These are phyloP conservation scores for Procavia capensis DNA, from an alignment of 2,113 vertebrate species.

Conservation along the genomic window DNA sequence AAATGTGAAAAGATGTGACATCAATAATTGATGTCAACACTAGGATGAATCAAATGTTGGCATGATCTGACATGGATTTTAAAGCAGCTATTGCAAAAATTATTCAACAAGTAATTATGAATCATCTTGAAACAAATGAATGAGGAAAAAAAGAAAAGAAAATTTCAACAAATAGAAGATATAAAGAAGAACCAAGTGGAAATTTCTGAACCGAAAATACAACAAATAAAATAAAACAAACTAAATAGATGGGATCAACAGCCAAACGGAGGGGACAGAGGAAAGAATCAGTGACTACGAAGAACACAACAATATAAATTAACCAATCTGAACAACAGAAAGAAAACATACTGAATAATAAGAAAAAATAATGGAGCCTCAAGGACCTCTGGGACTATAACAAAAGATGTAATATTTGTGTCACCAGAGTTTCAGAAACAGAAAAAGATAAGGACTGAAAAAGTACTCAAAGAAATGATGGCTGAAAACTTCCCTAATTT, in stretches of 20 bases:
- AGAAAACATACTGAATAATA: background rate
- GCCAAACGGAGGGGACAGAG: background rate
- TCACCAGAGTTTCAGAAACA: background rate
- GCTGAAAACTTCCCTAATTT: background rate
- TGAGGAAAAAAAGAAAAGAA: slow-evolving; percentile 41
- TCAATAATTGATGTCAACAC: background rate
- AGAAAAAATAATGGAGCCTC: background rate
- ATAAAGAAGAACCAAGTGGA: slow-evolving; percentile 52
- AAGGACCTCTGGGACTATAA: background rate
- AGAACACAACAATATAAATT: background rate
- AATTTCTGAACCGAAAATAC: slow-evolving; percentile 14
- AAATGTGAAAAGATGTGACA: slow-evolving; percentile 52
- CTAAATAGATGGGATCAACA: background rate
- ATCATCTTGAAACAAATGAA: slow-evolving; percentile 62
- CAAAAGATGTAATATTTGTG: background rate
- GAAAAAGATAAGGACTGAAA: background rate
- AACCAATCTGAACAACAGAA: background rate
- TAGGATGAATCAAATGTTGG: slow-evolving; percentile 4
- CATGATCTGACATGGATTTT: slow-evolving; percentile 58
- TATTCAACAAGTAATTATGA: slow-evolving; percentile 64
- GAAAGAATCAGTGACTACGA: background rate
- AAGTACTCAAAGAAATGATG: background rate
- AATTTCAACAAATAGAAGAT: background rate
- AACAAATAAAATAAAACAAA: slow-evolving; percentile 28
- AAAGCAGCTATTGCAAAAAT: slow-evolving; percentile 56